Conservation (phyloP, 1,140 invertebrate genomes). For the Drosophila pruinosa region DNA sequence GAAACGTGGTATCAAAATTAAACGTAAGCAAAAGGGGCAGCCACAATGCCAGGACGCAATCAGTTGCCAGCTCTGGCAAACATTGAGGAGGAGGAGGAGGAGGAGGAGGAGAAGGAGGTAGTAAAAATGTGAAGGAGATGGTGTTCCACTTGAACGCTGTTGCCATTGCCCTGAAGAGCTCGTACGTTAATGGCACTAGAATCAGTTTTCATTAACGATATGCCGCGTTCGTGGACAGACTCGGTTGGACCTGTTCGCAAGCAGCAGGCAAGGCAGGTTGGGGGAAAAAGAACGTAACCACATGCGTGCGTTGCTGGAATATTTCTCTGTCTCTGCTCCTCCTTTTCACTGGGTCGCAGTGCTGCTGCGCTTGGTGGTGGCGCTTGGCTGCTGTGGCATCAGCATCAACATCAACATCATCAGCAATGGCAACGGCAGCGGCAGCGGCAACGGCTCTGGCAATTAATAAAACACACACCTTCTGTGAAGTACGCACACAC, state of each 20-base stretch:
- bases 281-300: conserved; percentile 35
- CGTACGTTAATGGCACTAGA: conserved; percentile 80
- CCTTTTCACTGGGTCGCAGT: neutral
- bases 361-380: conserved; percentile 32
- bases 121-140: conserved; percentile 19
- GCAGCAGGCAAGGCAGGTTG: neutral
- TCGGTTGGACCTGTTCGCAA: conserved; percentile 15
- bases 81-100: neutral
- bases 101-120: neutral
- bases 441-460: conserved; percentile 47
- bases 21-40: conserved; percentile 3
- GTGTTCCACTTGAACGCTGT: conserved; percentile 62
- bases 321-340: conserved; percentile 45
- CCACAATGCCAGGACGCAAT: conserved; percentile 58
- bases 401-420: conserved; percentile 9
- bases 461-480: conserved; percentile 80
- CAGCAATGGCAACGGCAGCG: neutral
- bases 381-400: conserved; percentile 34
- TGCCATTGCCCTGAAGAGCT: conserved; percentile 61
- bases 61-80: conserved; percentile 57
- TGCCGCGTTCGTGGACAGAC: conserved; percentile 50
- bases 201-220: conserved; percentile 81
- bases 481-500: no score
- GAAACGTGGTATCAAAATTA: neutral
- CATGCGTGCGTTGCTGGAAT: conserved; percentile 73